These are phyloP conservation scores for Clusia tigrina DNA, from an alignment of 2,888 invertebrate genomes.

Conservation along the genomic window DNA sequence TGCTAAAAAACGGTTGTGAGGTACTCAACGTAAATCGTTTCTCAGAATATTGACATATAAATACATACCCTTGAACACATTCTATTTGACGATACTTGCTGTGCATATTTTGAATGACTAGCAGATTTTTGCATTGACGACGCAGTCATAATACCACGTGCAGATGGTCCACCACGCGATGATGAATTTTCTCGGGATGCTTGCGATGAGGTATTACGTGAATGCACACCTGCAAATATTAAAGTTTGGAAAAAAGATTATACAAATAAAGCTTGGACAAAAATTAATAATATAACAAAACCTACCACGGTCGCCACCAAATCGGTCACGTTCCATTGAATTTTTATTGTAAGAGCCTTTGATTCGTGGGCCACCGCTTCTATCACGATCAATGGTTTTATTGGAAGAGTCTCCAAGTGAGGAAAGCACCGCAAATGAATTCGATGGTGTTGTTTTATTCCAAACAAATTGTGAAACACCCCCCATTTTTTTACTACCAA, in stretches of 20 bases:
- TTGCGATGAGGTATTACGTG: constrained; percentile 70
- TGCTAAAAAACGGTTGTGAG: too few species aligned
- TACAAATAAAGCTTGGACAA: constrained; percentile 5
- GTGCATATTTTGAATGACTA: constrained; percentile 61
- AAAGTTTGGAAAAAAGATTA: constrained; percentile 48
- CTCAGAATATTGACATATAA: too few species aligned
- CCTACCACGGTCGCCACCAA: constrained; percentile 48
- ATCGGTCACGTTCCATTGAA: constrained; percentile 61
- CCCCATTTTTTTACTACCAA: constrained; percentile 57
- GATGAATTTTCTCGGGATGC: constrained; percentile 65
- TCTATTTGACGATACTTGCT: constrained; percentile 51
- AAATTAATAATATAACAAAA: too few species aligned
- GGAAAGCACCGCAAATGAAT: constrained; percentile 59
- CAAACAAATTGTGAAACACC: constrained; percentile 55
- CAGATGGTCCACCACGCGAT: constrained; percentile 51
- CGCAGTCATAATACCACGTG: constrained; percentile 49
- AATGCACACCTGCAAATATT: constrained; percentile 60
- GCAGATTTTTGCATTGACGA: constrained; percentile 59
- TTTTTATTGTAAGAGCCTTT: constrained; percentile 60
- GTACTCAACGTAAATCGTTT: too few species aligned
- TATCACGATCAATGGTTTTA: constrained; percentile 44
- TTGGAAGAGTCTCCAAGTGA: constrained; percentile 52
- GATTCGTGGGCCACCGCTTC: constrained; percentile 53
- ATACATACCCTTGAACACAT: constrained; percentile 49
- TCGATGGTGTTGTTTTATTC: constrained; percentile 53